phyloP scores from a whole-genome alignment of 2,888 invertebrate genomes.

The Meteorus colon region DNA sequence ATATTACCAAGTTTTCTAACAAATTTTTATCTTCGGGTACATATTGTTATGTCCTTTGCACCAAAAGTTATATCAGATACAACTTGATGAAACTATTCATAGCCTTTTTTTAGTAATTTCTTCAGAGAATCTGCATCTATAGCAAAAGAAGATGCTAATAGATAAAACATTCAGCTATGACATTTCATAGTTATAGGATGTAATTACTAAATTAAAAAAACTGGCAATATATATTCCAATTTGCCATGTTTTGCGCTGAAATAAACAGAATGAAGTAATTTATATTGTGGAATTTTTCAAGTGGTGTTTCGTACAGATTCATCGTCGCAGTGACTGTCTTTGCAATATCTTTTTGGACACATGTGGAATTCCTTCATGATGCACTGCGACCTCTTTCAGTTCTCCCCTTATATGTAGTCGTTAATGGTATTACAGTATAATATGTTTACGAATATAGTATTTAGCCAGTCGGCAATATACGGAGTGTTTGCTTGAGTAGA shows the following conservation, averaged over 20 bases:
- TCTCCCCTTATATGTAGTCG: constrained; percentile 22
- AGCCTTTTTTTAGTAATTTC: no score
- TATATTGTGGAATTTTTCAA: constrained; percentile 23
- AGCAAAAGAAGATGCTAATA: no score
- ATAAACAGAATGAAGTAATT: constrained; percentile 54
- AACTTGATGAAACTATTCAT: no score
- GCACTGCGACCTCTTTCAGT: background rate
- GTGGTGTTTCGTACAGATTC: constrained; percentile 36
- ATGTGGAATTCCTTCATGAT: background rate
- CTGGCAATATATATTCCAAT: constrained; percentile 56
- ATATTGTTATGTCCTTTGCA: no score
- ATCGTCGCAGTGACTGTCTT: background rate
- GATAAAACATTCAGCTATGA: background rate
- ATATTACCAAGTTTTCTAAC: background rate
- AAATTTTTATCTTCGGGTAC: background rate
- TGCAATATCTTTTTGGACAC: background rate
- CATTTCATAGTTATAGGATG: no score
- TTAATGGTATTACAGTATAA: constrained; percentile 17
- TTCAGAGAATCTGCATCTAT: no score
- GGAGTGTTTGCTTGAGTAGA: constrained; percentile 23
- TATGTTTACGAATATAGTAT: constrained; percentile 30
- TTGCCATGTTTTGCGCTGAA: constrained; percentile 57
- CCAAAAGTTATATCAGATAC: no score
- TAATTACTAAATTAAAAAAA: constrained; percentile 11
- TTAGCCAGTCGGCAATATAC: constrained; percentile 32